These are phyloP conservation scores for Galleria mellonella DNA, from an alignment of 1,140 invertebrate species.

Conservation along the genomic window DNA sequence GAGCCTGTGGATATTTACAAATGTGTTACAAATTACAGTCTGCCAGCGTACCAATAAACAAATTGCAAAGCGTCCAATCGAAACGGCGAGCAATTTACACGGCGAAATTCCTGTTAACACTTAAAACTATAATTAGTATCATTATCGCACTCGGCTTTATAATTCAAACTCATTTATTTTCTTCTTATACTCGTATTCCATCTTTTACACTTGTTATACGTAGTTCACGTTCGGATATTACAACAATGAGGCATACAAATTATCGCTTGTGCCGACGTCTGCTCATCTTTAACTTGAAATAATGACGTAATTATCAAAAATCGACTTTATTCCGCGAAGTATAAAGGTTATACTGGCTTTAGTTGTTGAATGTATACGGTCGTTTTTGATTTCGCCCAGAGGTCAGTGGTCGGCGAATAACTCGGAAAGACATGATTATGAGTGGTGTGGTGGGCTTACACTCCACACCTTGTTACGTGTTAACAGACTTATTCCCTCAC, in stretches of 20 bases:
- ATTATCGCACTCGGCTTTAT: conserved; percentile 23
- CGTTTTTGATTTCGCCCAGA: conserved; percentile 30
- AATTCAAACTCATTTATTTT: conserved; percentile 50
- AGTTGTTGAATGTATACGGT: conserved; percentile 11
- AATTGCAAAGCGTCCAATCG: no score
- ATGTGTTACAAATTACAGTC: no score
- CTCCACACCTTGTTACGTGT: conserved; percentile 71
- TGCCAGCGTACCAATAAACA: no score
- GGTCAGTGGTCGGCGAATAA: conserved; percentile 68
- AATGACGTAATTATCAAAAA: conserved; percentile 33
- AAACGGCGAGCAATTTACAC: conserved; percentile 6
- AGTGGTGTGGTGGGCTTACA: conserved; percentile 70
- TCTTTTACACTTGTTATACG: conserved; percentile 56
- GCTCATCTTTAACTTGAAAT: conserved; percentile 26
- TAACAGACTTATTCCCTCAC: conserved; percentile 71
- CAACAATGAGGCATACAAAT: conserved; percentile 69
- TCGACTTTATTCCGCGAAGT: conserved; percentile 10
- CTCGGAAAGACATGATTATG: conserved; percentile 70
- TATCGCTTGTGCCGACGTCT: conserved; percentile 60
- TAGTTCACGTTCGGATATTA: conserved; percentile 64
- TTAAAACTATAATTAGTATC: conserved; percentile 28
- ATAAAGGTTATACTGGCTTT: conserved; percentile 10
- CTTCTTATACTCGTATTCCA: conserved; percentile 49
- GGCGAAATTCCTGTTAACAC: conserved; percentile 7
- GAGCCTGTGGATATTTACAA: no score